Percentiles rank a stretch among this genome's conserved stretches.
phyloP scores from a whole-genome alignment of 2,888 invertebrate genomes.

The Mycogona germanica region DNA sequence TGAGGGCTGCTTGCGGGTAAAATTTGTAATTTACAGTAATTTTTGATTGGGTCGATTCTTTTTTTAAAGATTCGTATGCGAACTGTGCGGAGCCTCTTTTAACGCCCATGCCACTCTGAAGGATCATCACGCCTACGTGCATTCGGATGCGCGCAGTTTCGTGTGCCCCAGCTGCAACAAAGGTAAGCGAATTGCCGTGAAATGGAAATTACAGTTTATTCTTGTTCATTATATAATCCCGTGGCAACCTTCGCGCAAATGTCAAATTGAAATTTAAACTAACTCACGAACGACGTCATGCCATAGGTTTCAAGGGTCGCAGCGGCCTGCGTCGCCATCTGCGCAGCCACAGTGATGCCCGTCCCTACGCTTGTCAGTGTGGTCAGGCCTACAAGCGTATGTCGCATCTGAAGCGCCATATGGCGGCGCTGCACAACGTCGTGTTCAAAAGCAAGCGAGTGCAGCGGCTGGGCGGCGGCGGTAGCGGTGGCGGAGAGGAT shows the following conservation, averaged over 20 bases:
- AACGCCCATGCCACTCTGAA: slow-evolving; percentile 33
- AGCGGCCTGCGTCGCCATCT: slow-evolving; percentile 18
- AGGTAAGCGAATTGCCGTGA: no score
- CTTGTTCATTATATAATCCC: no score
- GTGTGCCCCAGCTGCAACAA: slow-evolving; percentile 29
- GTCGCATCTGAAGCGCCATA: slow-evolving; percentile 20
- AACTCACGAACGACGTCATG: no score
- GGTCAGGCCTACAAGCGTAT: slow-evolving; percentile 19
- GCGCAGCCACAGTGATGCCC: slow-evolving; percentile 19
- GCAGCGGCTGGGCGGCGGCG: slow-evolving; percentile 5
- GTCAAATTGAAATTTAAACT: no score
- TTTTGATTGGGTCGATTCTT: no score
- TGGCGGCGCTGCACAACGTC: slow-evolving; percentile 15
- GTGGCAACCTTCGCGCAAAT: no score
- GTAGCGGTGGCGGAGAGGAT: no score
- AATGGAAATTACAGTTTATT: no score
- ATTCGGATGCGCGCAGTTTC: slow-evolving; percentile 30
- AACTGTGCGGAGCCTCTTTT: slow-evolving; percentile 34
- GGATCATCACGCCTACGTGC: slow-evolving; percentile 34
- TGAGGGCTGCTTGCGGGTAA: no score
- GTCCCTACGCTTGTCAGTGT: slow-evolving; percentile 20
- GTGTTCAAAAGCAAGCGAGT: slow-evolving; percentile 19
- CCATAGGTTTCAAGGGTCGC: slow-evolving; percentile 18
- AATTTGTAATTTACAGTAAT: no score
- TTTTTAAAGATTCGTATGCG: slow-evolving; percentile 34